Percentiles rank a stretch among this genome's conserved stretches.
Conservation (phyloP, 2,888 invertebrate species). For the Priocnemis perturbator region DNA sequence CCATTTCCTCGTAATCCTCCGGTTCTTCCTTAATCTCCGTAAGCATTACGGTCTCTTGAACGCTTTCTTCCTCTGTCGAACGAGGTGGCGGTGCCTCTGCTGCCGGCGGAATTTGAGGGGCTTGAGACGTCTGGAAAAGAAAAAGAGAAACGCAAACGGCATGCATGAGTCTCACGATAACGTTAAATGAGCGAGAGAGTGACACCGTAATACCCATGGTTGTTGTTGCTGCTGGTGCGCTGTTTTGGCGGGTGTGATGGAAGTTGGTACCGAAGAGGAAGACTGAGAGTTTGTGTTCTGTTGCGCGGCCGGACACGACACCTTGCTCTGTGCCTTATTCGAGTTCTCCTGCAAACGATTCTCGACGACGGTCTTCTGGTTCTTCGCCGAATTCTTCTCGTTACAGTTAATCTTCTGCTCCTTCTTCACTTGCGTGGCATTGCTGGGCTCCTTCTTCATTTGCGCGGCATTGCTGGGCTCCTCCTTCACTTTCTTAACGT, state of each 20-base stretch:
- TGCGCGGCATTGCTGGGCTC: conserved; percentile 47
- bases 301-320: conserved; percentile 40
- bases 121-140: conserved; percentile 49
- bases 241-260: conserved; percentile 49
- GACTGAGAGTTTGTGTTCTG: conserved; percentile 45
- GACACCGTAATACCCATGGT: conserved; percentile 51
- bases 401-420: conserved; percentile 33
- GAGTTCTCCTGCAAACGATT: conserved; percentile 39
- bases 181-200: no score
- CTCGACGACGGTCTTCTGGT: conserved; percentile 18
- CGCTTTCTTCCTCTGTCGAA: conserved; percentile 41
- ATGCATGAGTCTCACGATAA: no score
- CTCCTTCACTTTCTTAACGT: conserved; percentile 66
- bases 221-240: conserved; percentile 53
- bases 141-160: no score
- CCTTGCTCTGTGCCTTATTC: conserved; percentile 34
- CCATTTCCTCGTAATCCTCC: conserved; percentile 68
- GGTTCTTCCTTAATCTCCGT: conserved; percentile 70
- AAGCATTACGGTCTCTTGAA: conserved; percentile 53
- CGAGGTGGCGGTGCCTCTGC: conserved; percentile 47
- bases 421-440: conserved; percentile 37
- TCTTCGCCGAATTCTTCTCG: conserved; percentile 20
- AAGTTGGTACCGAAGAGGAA: conserved; percentile 47
- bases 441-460: conserved; percentile 42
- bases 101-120: conserved; percentile 48